Evolutionary conservation across 2,888 invertebrate species (phyloP).

Genomic region (Mellilla xanthometata): DNA sequence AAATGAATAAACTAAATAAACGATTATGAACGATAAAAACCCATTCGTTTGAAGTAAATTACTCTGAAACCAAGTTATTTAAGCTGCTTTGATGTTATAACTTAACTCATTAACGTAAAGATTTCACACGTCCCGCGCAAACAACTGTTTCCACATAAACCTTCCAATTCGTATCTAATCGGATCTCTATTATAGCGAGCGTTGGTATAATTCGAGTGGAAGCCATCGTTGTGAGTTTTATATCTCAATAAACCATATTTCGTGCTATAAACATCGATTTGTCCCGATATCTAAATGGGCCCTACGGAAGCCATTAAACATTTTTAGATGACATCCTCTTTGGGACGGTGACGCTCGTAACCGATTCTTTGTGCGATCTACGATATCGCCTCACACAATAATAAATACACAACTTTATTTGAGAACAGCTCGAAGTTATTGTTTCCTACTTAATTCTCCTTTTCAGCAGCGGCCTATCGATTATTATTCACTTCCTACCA

Average conservation of each 20-base stretch:
- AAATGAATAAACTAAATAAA: too few relatives aligned
- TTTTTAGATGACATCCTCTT: constrained; percentile 51
- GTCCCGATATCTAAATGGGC: constrained; percentile 53
- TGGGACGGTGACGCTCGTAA: constrained; percentile 41
- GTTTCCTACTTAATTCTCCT: constrained; percentile 43
- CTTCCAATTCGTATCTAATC: constrained; percentile 30
- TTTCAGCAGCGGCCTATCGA: constrained; percentile 36
- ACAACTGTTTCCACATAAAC: constrained; percentile 22
- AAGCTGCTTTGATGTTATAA: constrained; percentile 13
- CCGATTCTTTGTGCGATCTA: constrained; percentile 36
- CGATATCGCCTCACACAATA: constrained; percentile 3
- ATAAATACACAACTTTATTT: constrained; percentile 19
- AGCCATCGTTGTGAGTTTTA: constrained; percentile 59
- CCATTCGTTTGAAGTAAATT: not conserved
- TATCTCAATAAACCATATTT: constrained; percentile 64
- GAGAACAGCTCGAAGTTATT: constrained; percentile 29
- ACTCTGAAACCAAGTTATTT: not conserved
- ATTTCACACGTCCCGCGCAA: constrained; percentile 11
- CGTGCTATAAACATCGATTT: constrained; percentile 58
- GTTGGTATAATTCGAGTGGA: constrained; percentile 45
- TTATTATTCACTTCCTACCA: constrained; percentile 41
- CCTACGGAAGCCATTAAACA: constrained; percentile 59
- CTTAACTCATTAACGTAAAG: constrained; percentile 15
- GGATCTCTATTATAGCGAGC: constrained; percentile 43
- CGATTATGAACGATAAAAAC: too few relatives aligned